Percentiles rank a stretch among this genome's conserved stretches.
Conservation (phyloP, 2,797 vertebrate genomes). For the Sebastes kiyomatsui region DNA sequence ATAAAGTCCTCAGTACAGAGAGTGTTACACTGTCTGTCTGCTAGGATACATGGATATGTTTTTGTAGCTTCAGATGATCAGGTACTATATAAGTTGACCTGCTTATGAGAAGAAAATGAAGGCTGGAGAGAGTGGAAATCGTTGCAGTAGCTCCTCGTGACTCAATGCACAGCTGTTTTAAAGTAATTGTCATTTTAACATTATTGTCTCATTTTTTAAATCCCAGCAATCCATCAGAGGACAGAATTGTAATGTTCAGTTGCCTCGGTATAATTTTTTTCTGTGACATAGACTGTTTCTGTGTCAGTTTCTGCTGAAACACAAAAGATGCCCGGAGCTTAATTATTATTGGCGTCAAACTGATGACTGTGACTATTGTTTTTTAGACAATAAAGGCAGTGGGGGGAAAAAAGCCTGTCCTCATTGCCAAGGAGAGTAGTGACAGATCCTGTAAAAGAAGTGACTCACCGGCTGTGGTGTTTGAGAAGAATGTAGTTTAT, state of each 20-base stretch:
- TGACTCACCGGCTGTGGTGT: conserved; percentile 29
- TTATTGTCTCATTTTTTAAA: background rate
- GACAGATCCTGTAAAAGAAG: conserved; percentile 39
- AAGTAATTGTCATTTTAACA: conserved; percentile 1
- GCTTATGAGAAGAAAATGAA: background rate
- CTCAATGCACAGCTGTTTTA: background rate
- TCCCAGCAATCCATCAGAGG: conserved; percentile 9
- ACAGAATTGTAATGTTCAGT: conserved; percentile 4
- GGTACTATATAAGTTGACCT: background rate
- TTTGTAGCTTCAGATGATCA: background rate
- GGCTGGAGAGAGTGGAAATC: background rate
- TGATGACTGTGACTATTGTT: conserved; percentile 57
- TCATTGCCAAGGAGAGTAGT: conserved; percentile 25
- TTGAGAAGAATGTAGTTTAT: conserved; percentile 31
- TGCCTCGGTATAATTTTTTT: background rate
- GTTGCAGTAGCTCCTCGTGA: background rate
- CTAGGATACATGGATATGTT: background rate
- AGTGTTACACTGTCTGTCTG: conserved; percentile 1
- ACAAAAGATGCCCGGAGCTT: conserved; percentile 42
- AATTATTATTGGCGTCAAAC: conserved; percentile 59
- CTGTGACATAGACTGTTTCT: conserved; percentile 15
- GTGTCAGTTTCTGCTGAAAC: conserved; percentile 25
- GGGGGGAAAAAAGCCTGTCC: background rate
- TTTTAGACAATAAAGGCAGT: conserved; percentile 48
- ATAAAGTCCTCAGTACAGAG: conserved; percentile 42